Evolutionary conservation across 2,797 vertebrate genomes (phyloP).

Genomic region (Argya squamiceps): DNA sequence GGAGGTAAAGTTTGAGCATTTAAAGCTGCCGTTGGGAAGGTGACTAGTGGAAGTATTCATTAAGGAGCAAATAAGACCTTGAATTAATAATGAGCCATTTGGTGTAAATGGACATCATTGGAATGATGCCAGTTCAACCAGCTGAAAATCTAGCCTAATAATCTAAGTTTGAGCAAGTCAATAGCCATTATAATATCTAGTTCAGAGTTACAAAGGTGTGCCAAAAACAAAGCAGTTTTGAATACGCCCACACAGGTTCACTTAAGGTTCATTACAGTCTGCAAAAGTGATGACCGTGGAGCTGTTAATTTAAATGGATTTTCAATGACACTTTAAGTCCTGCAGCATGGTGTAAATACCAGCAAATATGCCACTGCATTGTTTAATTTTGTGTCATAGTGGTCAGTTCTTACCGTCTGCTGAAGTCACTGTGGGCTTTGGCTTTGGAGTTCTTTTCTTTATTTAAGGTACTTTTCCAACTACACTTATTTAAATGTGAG

Average conservation of each 20-base stretch:
- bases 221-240: not conserved
- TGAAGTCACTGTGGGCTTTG: not conserved
- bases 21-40: conserved; percentile 27
- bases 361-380: not conserved
- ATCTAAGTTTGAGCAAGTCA: conserved; percentile 45
- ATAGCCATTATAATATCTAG: conserved; percentile 40
- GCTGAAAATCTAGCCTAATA: conserved; percentile 57
- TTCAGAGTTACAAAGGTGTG: conserved; percentile 25
- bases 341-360: not conserved
- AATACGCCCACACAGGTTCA: not conserved
- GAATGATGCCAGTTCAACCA: conserved; percentile 43
- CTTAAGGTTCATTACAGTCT: conserved; percentile 30
- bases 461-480: not conserved
- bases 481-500: not conserved
- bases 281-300: conserved; percentile 3
- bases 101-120: conserved; percentile 37
- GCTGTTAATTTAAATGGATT: conserved; percentile 31
- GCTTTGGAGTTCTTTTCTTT: not conserved
- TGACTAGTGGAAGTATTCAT: conserved; percentile 47
- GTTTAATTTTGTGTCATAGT: not conserved
- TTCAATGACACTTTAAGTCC: not conserved
- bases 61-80: conserved; percentile 57
- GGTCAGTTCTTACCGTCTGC: not conserved
- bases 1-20: not conserved
- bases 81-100: conserved; percentile 65